Base-by-base conservation (phyloP, 2,888 invertebrate genomes). In the Dorcus parallelipipedus region DNA sequence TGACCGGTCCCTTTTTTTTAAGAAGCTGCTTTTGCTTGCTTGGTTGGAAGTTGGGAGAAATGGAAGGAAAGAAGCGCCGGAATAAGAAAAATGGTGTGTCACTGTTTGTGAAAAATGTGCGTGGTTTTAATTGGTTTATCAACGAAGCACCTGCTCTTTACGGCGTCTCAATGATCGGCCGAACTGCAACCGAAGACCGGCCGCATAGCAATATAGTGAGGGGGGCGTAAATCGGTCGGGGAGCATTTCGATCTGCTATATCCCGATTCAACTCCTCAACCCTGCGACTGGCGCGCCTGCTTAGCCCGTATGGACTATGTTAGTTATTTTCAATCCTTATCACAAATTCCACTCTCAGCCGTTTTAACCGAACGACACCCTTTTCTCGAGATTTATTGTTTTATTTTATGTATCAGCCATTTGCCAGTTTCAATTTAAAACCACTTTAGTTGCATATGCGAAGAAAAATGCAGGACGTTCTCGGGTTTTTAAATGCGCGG, bases 311-410 rank as follows among this genome's bases (percentile, higher is more conserved):
- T 52, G 52, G 59, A 55, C 52, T 50, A 61, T 64, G 66, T 67
- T 67, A 67, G 67, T 69, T 69, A 68, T 68, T 70, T 69, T 66
- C 65, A 65, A 70, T 70, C 69, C 71, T 69, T 71, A 72, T 72
- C 72, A 72, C 69, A 70, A 71, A 73, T 71, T 71, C 72, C 68
- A 70, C 69, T 70, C 69, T 71, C 68, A 69, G 69, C 69, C 68
- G 64, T 71, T 72, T 71, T 70, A 68, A 64, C 66, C 66, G 68
- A 67, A 64, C 64, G 68, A 68, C 69, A 69, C 69, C 67, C 67
- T 67, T 68, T 64, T 63, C 61, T 50, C 47, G 60, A 65, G 69
- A 71, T 72, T 72, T 72, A 71, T 72, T 69, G 71, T 71, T 73
- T 72, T 71, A 72, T 72, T 73, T 70, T 69, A 72, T 69, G 69